A percentile compares a stretch with the other conserved stretches of the same genome.
These are phyloP conservation scores for Pangasius djambal DNA, from an alignment of 2,797 vertebrate genomes.

Conservation along the genomic window DNA sequence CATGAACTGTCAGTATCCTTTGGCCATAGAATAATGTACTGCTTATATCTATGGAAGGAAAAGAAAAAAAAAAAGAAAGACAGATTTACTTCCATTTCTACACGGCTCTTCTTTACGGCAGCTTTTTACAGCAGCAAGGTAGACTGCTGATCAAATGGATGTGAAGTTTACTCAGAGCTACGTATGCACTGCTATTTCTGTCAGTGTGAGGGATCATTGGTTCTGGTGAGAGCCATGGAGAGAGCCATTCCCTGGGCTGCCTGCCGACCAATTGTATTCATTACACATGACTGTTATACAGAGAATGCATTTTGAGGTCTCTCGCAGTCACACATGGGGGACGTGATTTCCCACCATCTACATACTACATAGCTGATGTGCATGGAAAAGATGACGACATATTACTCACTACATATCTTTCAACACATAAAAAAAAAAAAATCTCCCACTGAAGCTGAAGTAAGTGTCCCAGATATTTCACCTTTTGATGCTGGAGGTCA, in stretches of 20 bases:
- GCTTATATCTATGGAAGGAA: background rate
- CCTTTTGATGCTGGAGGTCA: constrained; percentile 60
- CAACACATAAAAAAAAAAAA: background rate
- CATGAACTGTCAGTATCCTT: constrained; percentile 20
- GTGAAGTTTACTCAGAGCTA: constrained; percentile 56
- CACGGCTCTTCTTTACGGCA: constrained; percentile 36
- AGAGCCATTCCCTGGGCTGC: constrained; percentile 48
- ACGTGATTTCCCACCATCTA: constrained; percentile 26
- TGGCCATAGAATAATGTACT: constrained; percentile 29
- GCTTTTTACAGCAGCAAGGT: constrained; percentile 29
- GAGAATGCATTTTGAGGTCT: constrained; percentile 43
- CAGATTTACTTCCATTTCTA: constrained; percentile 37
- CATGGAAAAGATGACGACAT: constrained; percentile 2
- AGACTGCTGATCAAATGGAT: constrained; percentile 54
- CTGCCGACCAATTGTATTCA: constrained; percentile 50
- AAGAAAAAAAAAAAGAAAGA: background rate
- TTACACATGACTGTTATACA: constrained; percentile 49
- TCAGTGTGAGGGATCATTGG: constrained; percentile 51
- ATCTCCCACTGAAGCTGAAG: background rate
- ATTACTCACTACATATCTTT: background rate
- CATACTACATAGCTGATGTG: constrained; percentile 10
- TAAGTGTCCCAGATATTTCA: constrained; percentile 57
- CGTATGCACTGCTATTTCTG: constrained; percentile 57
- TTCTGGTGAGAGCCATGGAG: constrained; percentile 46
- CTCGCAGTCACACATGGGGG: constrained; percentile 24